phyloP scores from a whole-genome alignment of 2,797 vertebrate genomes.

The Leptatherina wallacei region DNA sequence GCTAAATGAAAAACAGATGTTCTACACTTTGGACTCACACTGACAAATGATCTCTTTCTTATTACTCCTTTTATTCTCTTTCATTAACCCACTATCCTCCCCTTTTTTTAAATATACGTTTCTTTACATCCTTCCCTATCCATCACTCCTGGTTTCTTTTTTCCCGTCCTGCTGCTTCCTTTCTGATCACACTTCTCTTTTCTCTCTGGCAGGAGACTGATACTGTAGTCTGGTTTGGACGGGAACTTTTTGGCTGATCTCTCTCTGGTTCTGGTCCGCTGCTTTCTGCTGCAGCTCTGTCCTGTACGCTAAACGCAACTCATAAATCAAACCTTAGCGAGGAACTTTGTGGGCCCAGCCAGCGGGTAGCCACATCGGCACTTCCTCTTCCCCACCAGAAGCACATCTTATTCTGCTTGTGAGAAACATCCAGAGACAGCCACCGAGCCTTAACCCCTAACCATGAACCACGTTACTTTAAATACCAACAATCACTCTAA shows the following conservation, averaged over 20 bases:
- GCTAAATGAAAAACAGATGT: slow-evolving; percentile 62
- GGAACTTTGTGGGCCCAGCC: slow-evolving; percentile 30
- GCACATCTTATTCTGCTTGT: not conserved
- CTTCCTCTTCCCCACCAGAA: slow-evolving; percentile 12
- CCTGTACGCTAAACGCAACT: slow-evolving; percentile 44
- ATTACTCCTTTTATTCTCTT: slow-evolving; percentile 5
- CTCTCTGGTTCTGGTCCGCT: slow-evolving; percentile 48
- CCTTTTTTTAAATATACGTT: slow-evolving; percentile 5
- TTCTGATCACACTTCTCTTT: slow-evolving; percentile 2
- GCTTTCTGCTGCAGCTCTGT: slow-evolving; percentile 49
- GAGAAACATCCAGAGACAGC: slow-evolving; percentile 17
- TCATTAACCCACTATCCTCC: not conserved
- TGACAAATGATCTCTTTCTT: slow-evolving; percentile 9
- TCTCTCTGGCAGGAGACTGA: slow-evolving; percentile 29
- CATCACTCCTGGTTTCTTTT: too few species aligned
- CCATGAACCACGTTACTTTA: not conserved
- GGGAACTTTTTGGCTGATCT: slow-evolving; percentile 59
- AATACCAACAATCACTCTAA: not conserved
- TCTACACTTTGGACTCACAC: slow-evolving; percentile 18
- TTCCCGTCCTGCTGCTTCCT: slow-evolving; percentile 1
- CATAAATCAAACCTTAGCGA: slow-evolving; percentile 69
- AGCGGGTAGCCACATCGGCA: slow-evolving; percentile 43
- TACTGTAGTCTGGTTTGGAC: slow-evolving; percentile 36
- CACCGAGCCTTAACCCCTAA: slow-evolving; percentile 13
- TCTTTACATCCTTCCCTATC: not conserved